phyloP scores from a whole-genome alignment of 2,113 vertebrate genomes.

The Geothlypis trichas region DNA sequence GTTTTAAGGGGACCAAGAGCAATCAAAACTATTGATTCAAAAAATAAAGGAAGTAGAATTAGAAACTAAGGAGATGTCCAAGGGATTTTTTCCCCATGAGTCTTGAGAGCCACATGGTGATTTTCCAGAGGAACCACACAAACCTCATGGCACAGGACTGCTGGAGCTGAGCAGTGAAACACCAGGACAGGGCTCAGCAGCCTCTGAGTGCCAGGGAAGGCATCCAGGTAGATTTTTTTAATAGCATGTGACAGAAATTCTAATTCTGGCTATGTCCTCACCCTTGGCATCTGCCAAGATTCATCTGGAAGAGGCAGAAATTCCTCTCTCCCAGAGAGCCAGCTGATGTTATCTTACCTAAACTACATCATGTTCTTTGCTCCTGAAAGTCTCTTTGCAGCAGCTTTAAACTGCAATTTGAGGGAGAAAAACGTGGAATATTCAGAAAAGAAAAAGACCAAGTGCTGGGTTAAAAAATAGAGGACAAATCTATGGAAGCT shows the following conservation, averaged over 20 bases:
- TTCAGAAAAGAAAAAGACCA: background rate
- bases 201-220: background rate
- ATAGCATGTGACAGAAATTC: background rate
- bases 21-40: background rate
- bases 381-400: background rate
- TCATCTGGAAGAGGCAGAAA: background rate
- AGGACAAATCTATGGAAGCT: background rate
- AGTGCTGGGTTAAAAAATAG: background rate
- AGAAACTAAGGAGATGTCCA: background rate
- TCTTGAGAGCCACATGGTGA: background rate
- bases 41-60: background rate
- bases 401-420: background rate
- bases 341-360: background rate
- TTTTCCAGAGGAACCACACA: background rate
- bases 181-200: background rate
- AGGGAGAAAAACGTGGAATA: background rate
- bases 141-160: background rate
- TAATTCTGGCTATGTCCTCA: slow-evolving; percentile 4
- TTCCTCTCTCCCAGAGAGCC: background rate
- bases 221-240: slow-evolving; percentile 1
- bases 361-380: background rate
- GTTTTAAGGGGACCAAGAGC: background rate
- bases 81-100: background rate
- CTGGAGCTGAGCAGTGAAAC: background rate
- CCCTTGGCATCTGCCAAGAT: background rate